These are phyloP conservation scores for Montipora efflorescens DNA, from an alignment of 64 coral and sea anemone genomes.

Conservation along the genomic window DNA sequence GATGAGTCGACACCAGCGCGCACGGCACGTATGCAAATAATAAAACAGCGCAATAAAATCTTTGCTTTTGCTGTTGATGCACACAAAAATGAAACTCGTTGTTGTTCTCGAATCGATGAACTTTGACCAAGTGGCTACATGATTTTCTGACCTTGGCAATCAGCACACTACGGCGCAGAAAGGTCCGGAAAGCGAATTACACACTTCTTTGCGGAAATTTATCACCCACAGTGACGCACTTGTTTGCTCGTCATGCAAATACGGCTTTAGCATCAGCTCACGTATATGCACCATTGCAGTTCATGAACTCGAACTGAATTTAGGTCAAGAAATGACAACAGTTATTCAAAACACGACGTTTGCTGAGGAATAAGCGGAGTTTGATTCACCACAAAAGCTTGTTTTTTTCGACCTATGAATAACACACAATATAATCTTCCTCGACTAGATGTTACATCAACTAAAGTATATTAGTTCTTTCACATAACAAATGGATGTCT, in stretches of 20 bases:
- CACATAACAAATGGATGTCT: too few relatives aligned
- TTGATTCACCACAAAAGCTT: neutral
- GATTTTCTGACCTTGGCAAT: conserved; percentile 21
- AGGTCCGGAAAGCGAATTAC: too few relatives aligned
- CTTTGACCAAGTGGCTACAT: neutral
- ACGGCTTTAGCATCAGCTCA: neutral
- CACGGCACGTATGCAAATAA: too few relatives aligned
- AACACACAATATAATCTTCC: neutral
- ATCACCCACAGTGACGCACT: neutral
- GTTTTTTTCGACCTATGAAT: too few relatives aligned
- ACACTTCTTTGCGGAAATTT: neutral
- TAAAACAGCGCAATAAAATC: too few relatives aligned
- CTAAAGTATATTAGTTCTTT: too few relatives aligned
- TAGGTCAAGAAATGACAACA: neutral
- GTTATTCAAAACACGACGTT: neutral
- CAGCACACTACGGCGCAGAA: neutral
- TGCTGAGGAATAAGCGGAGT: neutral
- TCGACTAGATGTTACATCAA: neutral
- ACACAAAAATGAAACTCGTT: neutral
- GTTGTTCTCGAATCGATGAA: neutral
- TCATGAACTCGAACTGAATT: neutral
- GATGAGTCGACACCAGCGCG: too few relatives aligned
- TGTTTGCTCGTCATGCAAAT: conserved; percentile 4
- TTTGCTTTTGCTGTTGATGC: neutral
- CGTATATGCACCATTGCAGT: neutral